Conservation (phyloP, 2,113 vertebrate genomes). For the Mastomys natalensis region DNA sequence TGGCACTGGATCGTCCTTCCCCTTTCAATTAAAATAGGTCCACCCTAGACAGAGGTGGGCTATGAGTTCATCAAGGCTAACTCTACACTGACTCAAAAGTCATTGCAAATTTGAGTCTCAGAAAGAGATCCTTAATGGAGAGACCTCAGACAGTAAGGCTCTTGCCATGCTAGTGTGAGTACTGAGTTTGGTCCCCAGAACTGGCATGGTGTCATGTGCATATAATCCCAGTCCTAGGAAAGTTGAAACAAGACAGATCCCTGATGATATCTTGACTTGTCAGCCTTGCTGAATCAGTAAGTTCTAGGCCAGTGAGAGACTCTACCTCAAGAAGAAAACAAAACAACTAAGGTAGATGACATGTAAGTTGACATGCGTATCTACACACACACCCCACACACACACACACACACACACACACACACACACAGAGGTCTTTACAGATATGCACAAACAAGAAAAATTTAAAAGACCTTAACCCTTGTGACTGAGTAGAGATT, state of each 20-base stretch:
- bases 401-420: no score
- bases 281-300: neutral
- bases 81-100: neutral
- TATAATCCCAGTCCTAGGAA: neutral
- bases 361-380: neutral
- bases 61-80: neutral
- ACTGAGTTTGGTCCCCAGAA: neutral
- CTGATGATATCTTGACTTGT: neutral
- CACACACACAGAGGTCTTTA: no score
- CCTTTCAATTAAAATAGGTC: neutral
- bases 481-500: neutral
- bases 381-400: neutral
- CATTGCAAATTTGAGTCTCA: constrained; percentile 19
- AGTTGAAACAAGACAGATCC: neutral
- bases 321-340: neutral
- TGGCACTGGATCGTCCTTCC: neutral
- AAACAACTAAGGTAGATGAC: neutral
- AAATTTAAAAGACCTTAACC: neutral
- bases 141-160: neutral
- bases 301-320: neutral
- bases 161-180: neutral
- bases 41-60: neutral
- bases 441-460: neutral
- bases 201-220: no score
- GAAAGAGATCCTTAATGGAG: neutral